These are phyloP conservation scores for Glandiceps talaboti DNA, from an alignment of 53 echinoderm and acorn worm species.

Conservation along the genomic window DNA sequence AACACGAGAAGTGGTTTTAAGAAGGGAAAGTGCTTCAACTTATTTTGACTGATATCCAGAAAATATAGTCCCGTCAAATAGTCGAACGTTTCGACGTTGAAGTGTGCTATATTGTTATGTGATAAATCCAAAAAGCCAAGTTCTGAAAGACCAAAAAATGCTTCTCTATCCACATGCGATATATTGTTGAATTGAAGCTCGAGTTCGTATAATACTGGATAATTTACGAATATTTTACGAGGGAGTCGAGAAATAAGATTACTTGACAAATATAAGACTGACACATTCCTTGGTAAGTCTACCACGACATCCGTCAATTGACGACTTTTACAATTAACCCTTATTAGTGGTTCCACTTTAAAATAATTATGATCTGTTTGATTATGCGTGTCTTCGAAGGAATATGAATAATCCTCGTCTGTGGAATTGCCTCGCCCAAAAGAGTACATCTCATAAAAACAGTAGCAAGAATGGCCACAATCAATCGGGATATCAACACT, in stretches of 20 bases:
- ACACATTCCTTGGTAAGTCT: not conserved
- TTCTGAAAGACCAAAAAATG: not conserved
- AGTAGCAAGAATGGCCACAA: too few species aligned
- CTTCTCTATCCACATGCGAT: not conserved
- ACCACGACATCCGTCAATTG: not conserved
- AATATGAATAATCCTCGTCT: too few species aligned
- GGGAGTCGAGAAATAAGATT: not conserved
- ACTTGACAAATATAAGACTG: not conserved
- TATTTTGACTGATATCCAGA: not conserved
- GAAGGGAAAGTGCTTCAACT: not conserved
- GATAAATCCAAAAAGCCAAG: too few species aligned
- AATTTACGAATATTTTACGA: not conserved
- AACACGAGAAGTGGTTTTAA: not conserved
- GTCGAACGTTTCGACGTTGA: too few species aligned
- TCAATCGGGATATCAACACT: too few species aligned
- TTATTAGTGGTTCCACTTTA: too few species aligned
- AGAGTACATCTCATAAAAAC: too few species aligned
- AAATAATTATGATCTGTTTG: too few species aligned
- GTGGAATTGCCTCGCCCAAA: too few species aligned
- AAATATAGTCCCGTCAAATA: not conserved
- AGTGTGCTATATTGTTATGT: not conserved
- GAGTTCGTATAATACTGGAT: not conserved
- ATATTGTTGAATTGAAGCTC: not conserved
- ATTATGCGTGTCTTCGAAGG: too few species aligned
- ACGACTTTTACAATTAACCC: not conserved